Conservation (phyloP, 2,888 invertebrate genomes). For the Amphimallon solstitiale region DNA sequence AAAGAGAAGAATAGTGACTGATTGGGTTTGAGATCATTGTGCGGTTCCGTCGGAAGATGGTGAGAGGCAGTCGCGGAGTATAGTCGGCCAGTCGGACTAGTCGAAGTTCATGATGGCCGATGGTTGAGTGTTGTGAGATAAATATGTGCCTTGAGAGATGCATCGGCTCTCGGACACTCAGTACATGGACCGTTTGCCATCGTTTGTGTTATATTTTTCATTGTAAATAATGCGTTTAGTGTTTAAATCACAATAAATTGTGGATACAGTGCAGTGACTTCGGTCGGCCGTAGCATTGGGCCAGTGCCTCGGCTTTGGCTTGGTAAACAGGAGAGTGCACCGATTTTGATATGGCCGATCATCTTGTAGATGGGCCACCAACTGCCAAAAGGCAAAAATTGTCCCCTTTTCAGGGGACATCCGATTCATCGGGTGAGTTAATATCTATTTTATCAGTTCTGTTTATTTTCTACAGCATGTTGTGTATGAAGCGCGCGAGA, state of each 20-base stretch:
- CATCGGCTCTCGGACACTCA: slow-evolving; percentile 75
- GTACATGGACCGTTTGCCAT: slow-evolving; percentile 71
- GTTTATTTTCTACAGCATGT: slow-evolving; percentile 46
- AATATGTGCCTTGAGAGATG: slow-evolving; percentile 83
- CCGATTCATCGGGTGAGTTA: slow-evolving; percentile 82
- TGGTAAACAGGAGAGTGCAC: slow-evolving; percentile 70
- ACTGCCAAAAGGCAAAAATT: slow-evolving; percentile 93
- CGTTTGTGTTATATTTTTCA: slow-evolving; percentile 61
- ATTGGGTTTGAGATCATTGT: slow-evolving; percentile 77
- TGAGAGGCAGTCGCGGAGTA: slow-evolving; percentile 71
- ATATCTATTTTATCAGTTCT: slow-evolving; percentile 42
- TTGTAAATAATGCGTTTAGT: slow-evolving; percentile 63
- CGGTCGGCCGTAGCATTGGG: slow-evolving; percentile 61
- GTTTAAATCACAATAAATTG: slow-evolving; percentile 62
- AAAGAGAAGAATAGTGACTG: slow-evolving; percentile 72
- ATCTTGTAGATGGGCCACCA: slow-evolving; percentile 94
- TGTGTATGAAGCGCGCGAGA: slow-evolving; percentile 57
- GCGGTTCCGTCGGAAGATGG: slow-evolving; percentile 79
- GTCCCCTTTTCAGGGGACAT: slow-evolving; percentile 84
- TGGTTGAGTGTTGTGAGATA: slow-evolving; percentile 72
- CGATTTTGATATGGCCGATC: slow-evolving; percentile 83
- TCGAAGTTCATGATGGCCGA: slow-evolving; percentile 83
- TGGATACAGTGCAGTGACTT: slow-evolving; percentile 60
- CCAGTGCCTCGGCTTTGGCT: slow-evolving; percentile 71
- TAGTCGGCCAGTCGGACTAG: slow-evolving; percentile 73